Percentiles rank a stretch among this genome's conserved stretches.
Evolutionary conservation across 2,113 vertebrate species (phyloP).

Genomic region (Psephotus haematonotus): DNA sequence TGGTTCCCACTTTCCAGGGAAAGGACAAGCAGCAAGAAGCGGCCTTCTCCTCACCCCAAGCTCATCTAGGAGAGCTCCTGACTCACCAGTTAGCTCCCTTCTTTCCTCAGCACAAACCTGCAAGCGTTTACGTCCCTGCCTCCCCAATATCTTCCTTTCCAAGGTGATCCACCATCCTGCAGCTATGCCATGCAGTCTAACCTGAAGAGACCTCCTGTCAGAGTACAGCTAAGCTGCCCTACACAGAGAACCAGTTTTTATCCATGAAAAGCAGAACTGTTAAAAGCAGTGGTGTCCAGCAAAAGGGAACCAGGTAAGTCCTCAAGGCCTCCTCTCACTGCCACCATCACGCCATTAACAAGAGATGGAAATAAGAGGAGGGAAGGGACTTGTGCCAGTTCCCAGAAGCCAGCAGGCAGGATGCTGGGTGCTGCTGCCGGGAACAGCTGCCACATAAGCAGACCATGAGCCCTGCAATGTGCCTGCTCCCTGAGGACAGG

Average conservation of each 20-base stretch:
- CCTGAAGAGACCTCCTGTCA: neutral
- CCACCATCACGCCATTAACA: neutral
- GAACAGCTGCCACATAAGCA: neutral
- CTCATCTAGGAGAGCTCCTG: neutral
- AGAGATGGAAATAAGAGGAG: neutral
- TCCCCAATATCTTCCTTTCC: neutral
- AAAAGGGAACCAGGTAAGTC: neutral
- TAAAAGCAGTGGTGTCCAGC: neutral
- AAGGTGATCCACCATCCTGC: neutral
- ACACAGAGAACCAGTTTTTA: neutral
- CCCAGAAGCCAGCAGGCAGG: neutral
- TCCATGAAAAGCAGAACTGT: neutral
- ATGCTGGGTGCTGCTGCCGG: neutral
- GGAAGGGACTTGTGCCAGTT: neutral
- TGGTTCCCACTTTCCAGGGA: neutral
- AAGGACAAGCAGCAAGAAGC: neutral
- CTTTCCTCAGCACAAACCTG: neutral
- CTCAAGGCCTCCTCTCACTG: neutral
- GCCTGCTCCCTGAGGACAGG: neutral
- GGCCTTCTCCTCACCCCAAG: fast-evolving
- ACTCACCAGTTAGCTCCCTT: neutral
- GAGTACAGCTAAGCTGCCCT: neutral
- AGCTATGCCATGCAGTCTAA: neutral
- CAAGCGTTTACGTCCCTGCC: neutral
- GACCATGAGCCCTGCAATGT: neutral